Evolutionary conservation across 2,113 vertebrate genomes (phyloP).

Genomic region (Gambusia affinis): DNA sequence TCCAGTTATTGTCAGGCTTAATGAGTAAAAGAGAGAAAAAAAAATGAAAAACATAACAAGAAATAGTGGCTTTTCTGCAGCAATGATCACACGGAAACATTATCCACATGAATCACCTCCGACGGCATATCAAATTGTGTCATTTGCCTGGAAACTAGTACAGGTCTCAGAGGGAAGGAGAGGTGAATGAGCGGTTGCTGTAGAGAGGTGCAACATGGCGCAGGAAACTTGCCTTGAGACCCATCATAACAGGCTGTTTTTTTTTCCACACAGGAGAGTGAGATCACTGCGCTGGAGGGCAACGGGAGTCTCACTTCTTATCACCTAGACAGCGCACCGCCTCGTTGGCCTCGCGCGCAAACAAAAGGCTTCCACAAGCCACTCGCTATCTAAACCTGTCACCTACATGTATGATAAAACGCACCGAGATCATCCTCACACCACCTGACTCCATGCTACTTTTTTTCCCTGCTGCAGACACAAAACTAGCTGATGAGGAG

Average conservation of each 20-base stretch:
- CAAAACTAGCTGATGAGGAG: conserved; percentile 68
- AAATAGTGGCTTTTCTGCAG: conserved; percentile 75
- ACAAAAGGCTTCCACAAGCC: conserved; percentile 64
- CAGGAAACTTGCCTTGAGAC: conserved; percentile 71
- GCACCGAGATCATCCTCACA: conserved; percentile 55
- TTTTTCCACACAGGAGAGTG: conserved; percentile 52
- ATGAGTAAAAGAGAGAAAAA: conserved; percentile 68
- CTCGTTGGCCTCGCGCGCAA: conserved; percentile 70
- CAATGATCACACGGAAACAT: conserved; percentile 79
- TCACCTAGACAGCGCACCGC: conserved; percentile 75
- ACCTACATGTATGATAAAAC: conserved; percentile 49
- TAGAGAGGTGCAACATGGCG: conserved; percentile 71
- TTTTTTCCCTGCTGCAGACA: conserved; percentile 6
- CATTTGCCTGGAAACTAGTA: conserved; percentile 84
- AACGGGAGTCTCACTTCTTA: conserved; percentile 69
- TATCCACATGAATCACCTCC: conserved; percentile 80
- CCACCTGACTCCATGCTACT: conserved; percentile 39
- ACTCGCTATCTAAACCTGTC: conserved; percentile 70
- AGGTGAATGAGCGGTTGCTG: conserved; percentile 76
- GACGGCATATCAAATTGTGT: conserved; percentile 81
- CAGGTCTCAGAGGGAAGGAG: conserved; percentile 80
- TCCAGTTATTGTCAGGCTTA: conserved; percentile 77
- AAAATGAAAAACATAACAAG: conserved; percentile 65
- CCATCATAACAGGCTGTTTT: conserved; percentile 70
- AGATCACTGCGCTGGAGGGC: conserved; percentile 71